Evolutionary conservation across 2,113 vertebrate species (phyloP).

Genomic region (Sitta europaea): DNA sequence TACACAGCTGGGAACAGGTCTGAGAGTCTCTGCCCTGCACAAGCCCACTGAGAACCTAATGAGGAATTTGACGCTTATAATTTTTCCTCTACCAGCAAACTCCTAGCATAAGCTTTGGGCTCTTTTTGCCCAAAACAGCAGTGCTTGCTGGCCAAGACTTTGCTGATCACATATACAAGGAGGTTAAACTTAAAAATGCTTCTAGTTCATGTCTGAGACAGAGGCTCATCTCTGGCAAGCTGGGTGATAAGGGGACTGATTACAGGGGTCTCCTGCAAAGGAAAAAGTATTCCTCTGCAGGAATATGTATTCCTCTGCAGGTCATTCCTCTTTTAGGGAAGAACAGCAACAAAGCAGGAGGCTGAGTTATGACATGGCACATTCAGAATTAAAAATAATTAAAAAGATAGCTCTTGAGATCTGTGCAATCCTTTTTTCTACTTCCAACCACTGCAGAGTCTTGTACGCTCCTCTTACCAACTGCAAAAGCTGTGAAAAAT

Average conservation of each 20-base stretch:
- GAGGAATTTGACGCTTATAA: background rate
- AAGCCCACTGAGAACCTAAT: background rate
- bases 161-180: background rate
- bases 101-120: too few species aligned
- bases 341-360: background rate
- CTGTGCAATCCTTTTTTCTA: background rate
- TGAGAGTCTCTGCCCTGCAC: background rate
- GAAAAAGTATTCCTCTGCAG: background rate
- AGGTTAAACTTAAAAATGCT: background rate
- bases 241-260: background rate
- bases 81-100: background rate
- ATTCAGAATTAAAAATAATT: background rate
- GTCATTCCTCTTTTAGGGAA: background rate
- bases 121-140: background rate
- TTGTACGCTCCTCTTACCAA: background rate
- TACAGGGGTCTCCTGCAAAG: background rate
- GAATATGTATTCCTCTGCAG: too few species aligned
- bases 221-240: background rate
- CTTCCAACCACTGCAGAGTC: background rate
- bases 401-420: background rate
- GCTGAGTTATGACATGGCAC: accelerated
- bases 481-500: background rate
- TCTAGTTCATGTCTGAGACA: background rate
- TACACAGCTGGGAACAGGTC: background rate
- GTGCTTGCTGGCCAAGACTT: background rate